These are phyloP conservation scores for Corticium candelabrum DNA, from an alignment of 37 sponge, comb jelly and placozoan genomes.

Conservation along the genomic window DNA sequence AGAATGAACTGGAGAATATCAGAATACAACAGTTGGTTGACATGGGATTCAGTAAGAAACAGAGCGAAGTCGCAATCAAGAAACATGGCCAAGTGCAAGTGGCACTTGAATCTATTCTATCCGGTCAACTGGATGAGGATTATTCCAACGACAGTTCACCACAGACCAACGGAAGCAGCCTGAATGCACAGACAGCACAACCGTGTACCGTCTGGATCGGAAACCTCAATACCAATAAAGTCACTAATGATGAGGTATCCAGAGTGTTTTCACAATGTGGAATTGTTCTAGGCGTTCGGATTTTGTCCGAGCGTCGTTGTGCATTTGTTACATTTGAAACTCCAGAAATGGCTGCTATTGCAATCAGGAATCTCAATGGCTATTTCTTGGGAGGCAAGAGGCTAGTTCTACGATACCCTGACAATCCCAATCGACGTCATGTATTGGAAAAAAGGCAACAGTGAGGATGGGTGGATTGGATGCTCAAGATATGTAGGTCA, in stretches of 20 bases:
- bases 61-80: conserved; percentile 10
- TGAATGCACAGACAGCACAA: background rate
- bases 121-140: conserved; percentile 6
- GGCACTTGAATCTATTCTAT: conserved; percentile 27
- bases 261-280: conserved; percentile 25
- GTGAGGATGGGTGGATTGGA: too few species aligned
- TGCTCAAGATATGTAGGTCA: too few species aligned
- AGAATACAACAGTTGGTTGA: conserved; percentile 8
- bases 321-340: conserved; percentile 15
- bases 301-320: background rate
- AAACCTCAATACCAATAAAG: conserved; percentile 28
- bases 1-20: conserved; percentile 20
- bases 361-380: conserved; percentile 9
- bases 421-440: too few species aligned
- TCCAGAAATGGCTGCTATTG: conserved; percentile 15
- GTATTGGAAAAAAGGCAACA: too few species aligned
- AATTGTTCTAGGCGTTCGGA: background rate
- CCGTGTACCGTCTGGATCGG: conserved; percentile 64
- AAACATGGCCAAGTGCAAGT: conserved; percentile 14
- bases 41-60: conserved; percentile 30
- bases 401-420: conserved; percentile 58
- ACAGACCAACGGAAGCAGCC: background rate
- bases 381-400: conserved; percentile 18
- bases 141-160: background rate
- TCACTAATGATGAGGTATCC: conserved; percentile 41